Base-by-base conservation (phyloP, 2,888 invertebrate species). In the Acanthococcus lagerstroemiae region DNA sequence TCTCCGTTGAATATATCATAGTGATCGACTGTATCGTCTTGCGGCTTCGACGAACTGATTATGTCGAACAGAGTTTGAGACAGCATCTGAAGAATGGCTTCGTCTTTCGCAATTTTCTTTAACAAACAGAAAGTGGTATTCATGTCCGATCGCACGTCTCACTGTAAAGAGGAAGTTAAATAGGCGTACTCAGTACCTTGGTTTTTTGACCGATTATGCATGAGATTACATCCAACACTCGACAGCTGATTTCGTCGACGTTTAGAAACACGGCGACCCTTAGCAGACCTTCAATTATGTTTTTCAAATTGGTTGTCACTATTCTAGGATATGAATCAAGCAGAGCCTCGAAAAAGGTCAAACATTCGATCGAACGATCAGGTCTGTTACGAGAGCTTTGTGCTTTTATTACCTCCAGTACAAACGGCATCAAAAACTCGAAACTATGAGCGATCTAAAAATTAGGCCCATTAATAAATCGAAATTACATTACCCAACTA, bases 41-140 rank as follows among this genome's bases (percentile, higher is more conserved):
- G 30, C 0, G 37, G 19, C 37, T 61, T 50, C n/a, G 61, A 24
- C 6, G 61, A 61, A 26, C 52, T 61, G 15, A 61, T 37, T 6
- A 61, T 61, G 30, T 61, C 52, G 21, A 30, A 61, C 9, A 61
- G 17, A 3, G 61, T 61, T 37, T 61, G 52, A 24, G 27, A 61
- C 24, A 61, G 17, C 52, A 52, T 61, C 37, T 50, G 52, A 21
- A 61, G 22, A 27, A 61, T 50, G 7, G 26, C 50, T 24, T 61
- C 50, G 15, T 61, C 61, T 37, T 61, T 61, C n/a, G 52, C 61
- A 22, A 61, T 61, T 61, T 61, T 61, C 61, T 61, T 21, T n/a
- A 52, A 50, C 17, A 37, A 2, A 55, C 25, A 7, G 2, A 1
- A 22, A 26, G 9, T 17, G 21, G 2, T 17, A 48, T 19, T 3